Base-by-base conservation (phyloP, 2,797 vertebrate genomes). In the Stomatorhinus walkeri region DNA sequence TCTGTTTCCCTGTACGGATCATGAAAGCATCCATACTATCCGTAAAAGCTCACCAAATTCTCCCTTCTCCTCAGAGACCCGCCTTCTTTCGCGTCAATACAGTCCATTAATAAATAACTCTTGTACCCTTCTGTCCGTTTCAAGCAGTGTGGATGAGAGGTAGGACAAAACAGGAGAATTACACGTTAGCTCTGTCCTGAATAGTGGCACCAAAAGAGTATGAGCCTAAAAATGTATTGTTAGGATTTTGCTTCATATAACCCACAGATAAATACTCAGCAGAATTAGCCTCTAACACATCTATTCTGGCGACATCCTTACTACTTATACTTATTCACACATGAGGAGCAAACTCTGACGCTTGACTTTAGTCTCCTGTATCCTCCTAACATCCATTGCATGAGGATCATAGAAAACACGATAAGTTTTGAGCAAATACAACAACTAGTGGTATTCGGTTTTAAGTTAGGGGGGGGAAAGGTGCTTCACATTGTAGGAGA, bases 61-160 rank as follows among this genome's bases (percentile, higher is more conserved):
- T 43, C 72, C 72, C 72, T 79, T 36, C 40, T 43, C 72, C 6
- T 46, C 72, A 79, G 72, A 36, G 19, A 79, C 32, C 14, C 16
- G 16, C 19, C 72, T 79, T 43, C 16, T 79, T 43, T 79, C 40
- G 2, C 16, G 0, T 79, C 14, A 16, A 9, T 43, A 79, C 3
- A 43, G 36, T 79, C 72, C 72, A 40, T 43, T 40, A 79, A 79
- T 79, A 79, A 79, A 79, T 79, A 79, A 43, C 36, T 36, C 0
- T 43, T n/a, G 72, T 51, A 84, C 81, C 19, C 81, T 48, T 51
- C 22, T 24, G 48, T 84, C 46, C 22, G 7, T 48, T 84, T 84
- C 81, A 84, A 22, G 43, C 81, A 84, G 89, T 90, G 51, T 81
- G 90, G 90, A 91, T 87, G 91, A 92, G 91, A 90, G 72, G 91